Base-by-base conservation (phyloP, 2,888 invertebrate species). In the Chymomyza caudatula region DNA sequence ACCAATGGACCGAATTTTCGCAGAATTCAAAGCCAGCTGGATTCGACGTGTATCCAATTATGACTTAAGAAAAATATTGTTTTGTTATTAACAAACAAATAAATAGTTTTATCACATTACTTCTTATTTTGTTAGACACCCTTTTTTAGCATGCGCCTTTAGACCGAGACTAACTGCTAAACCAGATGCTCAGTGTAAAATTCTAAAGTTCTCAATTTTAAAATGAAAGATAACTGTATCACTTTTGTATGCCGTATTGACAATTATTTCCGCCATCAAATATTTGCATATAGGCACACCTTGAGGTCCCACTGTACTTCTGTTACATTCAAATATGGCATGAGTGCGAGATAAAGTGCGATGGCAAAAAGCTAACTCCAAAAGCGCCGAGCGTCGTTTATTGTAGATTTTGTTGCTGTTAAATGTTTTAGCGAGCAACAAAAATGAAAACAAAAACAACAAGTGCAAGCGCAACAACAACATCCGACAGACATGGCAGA, bases 401-500 rank as follows among this genome's bases (percentile, higher is more conserved):
- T 71, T 76, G 67, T 73, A 58, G 67, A 56, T 71, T 77, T 60
- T 69, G 84, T 47, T 57, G 71, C 67, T 61, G 77, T 74, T 79
- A 78, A 83, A 83, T 78, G 69, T 83, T 83, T 77, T 71, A 65
- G 69, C 64, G 42, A 65, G 74, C 63, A 58, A 56, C 55, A 37
- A 63, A 76, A 65, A 64, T 64, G 53, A 55, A 65, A 60, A 54
- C 19, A 20, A 42, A 20, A 29, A 56, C 37, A 1, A n/a, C 2
- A 60, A 49, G 19, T 44, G 73, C 63, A 61, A 74, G 65, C 47
- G 65, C 60, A 51, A 56, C 19, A 17, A 59, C 63, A 77, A 77
- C 74, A 76, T 76, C 77, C 80, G 77, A 70, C 80, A 79, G 76
- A 76, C 76, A 66, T 76, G 77, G 47, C 61, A 67, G 11, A 37